Base-by-base conservation (phyloP, 2,113 vertebrate genomes). In the Tragelaphus scriptus region DNA sequence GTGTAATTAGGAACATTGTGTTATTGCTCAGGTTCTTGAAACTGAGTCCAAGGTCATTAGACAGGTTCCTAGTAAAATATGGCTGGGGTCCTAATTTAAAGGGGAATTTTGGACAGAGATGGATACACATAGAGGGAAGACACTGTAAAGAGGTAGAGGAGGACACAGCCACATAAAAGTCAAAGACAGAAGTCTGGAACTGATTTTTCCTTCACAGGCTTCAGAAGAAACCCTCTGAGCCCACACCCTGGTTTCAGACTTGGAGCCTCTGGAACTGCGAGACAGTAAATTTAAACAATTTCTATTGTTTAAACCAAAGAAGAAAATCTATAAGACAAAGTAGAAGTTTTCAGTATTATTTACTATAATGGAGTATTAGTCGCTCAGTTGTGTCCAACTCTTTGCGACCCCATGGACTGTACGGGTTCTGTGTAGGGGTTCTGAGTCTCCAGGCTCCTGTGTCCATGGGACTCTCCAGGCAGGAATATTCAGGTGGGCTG, bases 181-280 rank as follows among this genome's bases (percentile, higher is more conserved):
- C 36, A 32, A 56, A 9, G 8, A 15, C 3, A 79, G 25, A 28
- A 30, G 11, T 19, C 44, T 11, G 9, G 16, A 5, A 23, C 77
- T 6, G 3, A n/a, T 0, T 15, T 5, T 55, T 47, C 32, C 40
- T 19, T 44, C n/a, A 3, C 2, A 51, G 6, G 11, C 40, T 7
- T 32, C 51, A 21, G 32, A 28, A 12, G 15, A 28, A 59, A 14
- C 17, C 0, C 4, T 7, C 9, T 1, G 2, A 61, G 36, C 23
- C 7, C 23, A 65, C 56, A 58, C 12, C 7, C 9, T 15, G 10
- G 10, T 5, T 47, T 8, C 85, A 86, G 32, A 15, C 15, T 59
- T 59, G 21, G 19, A 47, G 23, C 23, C 23, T 91, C 44, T 10
- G 47, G 51, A 81, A 12, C 10, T 32, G 13, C 0, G 17, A 80